phyloP scores from a whole-genome alignment of 2,797 vertebrate genomes.

The Sciurus vulgaris region DNA sequence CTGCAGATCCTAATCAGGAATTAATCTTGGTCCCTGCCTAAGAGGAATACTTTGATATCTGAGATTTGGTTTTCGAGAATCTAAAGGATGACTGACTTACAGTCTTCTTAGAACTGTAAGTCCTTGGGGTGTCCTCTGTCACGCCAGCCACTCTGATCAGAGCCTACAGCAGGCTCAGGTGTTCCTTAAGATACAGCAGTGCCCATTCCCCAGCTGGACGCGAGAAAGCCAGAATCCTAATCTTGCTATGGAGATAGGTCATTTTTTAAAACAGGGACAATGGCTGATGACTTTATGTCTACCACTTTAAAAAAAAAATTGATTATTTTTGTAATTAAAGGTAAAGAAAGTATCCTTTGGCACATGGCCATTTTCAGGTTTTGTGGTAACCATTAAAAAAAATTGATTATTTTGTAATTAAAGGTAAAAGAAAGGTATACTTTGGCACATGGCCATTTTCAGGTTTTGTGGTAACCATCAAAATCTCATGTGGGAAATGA shows the following conservation, averaged over 20 bases:
- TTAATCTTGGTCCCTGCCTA: constrained; percentile 38
- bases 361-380: background rate
- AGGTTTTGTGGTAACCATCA: background rate
- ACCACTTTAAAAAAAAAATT: background rate
- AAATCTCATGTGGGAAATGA: background rate
- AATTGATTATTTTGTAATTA: background rate
- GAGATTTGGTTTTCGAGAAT: background rate
- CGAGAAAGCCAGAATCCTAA: background rate
- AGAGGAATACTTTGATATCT: background rate
- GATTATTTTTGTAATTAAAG: background rate
- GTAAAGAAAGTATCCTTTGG: background rate
- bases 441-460: background rate
- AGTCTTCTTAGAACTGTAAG: background rate
- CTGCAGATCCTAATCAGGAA: background rate
- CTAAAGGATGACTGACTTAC: background rate
- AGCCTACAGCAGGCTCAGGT: too few species aligned
- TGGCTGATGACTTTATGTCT: constrained; percentile 9
- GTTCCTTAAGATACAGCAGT: background rate
- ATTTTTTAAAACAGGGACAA: background rate
- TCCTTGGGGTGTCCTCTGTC: background rate
- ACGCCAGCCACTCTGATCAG: background rate
- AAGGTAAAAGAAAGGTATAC: background rate
- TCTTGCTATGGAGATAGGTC: background rate
- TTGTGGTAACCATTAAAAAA: background rate
- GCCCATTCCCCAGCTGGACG: background rate